phyloP scores from a whole-genome alignment of 2,797 vertebrate genomes.

The Sarcophilus harrisii region DNA sequence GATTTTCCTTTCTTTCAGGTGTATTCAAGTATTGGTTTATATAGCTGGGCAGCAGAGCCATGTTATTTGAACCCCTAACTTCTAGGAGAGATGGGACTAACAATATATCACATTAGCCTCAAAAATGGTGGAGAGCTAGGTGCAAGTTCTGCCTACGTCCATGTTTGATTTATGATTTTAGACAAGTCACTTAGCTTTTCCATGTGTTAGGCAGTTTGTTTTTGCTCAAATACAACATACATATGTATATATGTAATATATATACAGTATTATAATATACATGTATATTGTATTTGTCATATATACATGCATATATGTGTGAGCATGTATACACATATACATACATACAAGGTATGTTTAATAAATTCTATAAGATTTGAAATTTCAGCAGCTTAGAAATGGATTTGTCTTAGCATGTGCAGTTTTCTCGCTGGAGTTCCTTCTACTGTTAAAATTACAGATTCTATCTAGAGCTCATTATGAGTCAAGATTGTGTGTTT shows the following conservation, averaged over 20 bases:
- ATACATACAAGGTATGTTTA: not conserved
- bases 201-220: not conserved
- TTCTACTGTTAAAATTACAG: not conserved
- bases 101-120: not conserved
- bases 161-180: not conserved
- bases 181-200: not conserved
- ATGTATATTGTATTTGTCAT: not conserved
- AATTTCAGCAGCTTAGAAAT: not conserved
- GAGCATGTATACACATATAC: not conserved
- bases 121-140: not conserved
- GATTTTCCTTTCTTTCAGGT: not conserved
- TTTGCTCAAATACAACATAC: not conserved
- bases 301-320: not conserved
- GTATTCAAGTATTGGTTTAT: not conserved
- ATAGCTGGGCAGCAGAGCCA: not conserved
- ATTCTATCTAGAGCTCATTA: not conserved
- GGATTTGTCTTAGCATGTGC: not conserved
- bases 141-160: not conserved
- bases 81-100: not conserved
- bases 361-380: not conserved
- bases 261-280: not conserved
- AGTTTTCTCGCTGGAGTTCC: not conserved
- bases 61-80: not conserved
- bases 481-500: not conserved
- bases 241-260: not conserved